Conservation (phyloP, 2,888 invertebrate genomes). For the Ophonus ardosiacus region DNA sequence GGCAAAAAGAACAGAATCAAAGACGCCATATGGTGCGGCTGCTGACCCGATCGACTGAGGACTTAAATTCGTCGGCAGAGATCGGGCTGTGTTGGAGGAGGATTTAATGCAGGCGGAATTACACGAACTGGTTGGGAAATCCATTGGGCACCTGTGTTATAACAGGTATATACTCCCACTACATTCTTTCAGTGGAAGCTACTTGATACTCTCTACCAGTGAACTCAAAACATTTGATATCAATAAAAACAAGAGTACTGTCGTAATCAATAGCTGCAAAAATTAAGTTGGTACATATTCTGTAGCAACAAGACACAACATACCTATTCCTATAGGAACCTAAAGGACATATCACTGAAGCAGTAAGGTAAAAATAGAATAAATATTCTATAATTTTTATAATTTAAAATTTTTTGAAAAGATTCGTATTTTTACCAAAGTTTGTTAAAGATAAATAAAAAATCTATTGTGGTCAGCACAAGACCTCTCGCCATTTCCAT, state of each 20-base stretch:
- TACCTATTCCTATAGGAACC: too few species aligned
- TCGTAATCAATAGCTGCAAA: not conserved
- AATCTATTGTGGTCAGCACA: too few species aligned
- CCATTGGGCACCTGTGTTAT: constrained; percentile 49
- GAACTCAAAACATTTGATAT: not conserved
- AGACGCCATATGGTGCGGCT: constrained; percentile 67
- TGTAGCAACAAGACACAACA: too few species aligned
- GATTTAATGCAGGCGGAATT: constrained; percentile 19
- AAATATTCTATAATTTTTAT: too few species aligned
- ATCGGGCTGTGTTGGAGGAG: constrained; percentile 1
- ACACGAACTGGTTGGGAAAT: constrained; percentile 21
- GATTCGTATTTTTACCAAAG: too few species aligned
- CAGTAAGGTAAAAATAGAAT: too few species aligned
- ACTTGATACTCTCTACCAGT: constrained; percentile 65
- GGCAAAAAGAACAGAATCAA: constrained; percentile 67
- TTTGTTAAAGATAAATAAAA: too few species aligned
- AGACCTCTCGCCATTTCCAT: too few species aligned
- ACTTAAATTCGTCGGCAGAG: constrained; percentile 63
- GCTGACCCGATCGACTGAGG: constrained; percentile 63
- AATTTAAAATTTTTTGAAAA: too few species aligned
- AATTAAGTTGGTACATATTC: not conserved
- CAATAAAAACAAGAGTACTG: not conserved
- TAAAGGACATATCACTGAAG: too few species aligned
- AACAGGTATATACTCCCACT: constrained; percentile 69
- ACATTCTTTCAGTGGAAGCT: constrained; percentile 68